phyloP scores from a whole-genome alignment of 2,888 invertebrate genomes.

The Lysandra bellargus region DNA sequence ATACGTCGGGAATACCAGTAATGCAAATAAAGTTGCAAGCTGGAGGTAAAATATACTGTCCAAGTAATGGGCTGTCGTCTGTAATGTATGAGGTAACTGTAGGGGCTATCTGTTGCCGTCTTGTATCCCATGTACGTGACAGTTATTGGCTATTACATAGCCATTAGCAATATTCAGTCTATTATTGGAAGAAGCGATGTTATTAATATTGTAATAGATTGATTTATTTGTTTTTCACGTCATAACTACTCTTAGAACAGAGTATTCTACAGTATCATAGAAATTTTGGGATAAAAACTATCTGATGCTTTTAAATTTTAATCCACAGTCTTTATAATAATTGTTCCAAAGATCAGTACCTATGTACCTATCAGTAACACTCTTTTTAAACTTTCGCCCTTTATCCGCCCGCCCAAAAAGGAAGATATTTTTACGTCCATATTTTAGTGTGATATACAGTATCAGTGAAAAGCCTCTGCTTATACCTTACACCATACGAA shows the following conservation, averaged over 20 bases:
- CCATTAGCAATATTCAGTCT: neutral
- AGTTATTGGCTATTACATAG: constrained; percentile 12
- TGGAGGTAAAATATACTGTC: neutral
- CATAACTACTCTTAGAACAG: no score
- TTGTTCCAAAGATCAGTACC: no score
- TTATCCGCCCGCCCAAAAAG: neutral
- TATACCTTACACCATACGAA: constrained; percentile 39
- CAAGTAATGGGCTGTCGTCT: constrained; percentile 14
- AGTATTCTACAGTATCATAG: no score
- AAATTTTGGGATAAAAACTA: no score
- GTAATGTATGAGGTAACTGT: neutral
- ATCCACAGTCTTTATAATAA: no score
- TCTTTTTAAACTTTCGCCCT: neutral
- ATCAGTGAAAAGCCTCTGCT: constrained; percentile 40
- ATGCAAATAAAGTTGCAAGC: constrained; percentile 18
- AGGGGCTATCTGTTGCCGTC: neutral
- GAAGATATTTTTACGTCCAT: no score
- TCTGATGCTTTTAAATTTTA: no score
- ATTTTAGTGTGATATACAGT: no score
- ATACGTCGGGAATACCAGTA: neutral
- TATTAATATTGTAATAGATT: neutral
- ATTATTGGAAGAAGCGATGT: neutral
- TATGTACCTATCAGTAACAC: no score
- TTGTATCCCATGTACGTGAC: neutral
- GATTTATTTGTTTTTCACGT: no score